Evolutionary conservation across 2,888 invertebrate species (phyloP).

Genomic region (Augiades crinisus): DNA sequence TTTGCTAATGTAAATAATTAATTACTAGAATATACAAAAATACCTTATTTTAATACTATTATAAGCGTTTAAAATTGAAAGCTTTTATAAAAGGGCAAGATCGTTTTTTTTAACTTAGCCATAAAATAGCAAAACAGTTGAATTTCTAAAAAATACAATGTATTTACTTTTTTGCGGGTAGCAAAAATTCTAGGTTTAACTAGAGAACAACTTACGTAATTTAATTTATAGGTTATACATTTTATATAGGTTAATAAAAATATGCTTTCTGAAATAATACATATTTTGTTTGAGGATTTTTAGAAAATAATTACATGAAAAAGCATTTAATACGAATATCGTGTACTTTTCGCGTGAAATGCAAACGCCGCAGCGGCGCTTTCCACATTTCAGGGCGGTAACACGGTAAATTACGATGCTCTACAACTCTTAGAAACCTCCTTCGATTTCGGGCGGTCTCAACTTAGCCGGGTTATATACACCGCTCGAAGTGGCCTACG

Average conservation of each 20-base stretch:
- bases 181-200: too few species aligned
- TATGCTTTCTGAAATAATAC: neutral
- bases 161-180: too few species aligned
- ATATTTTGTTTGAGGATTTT: neutral
- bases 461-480: conserved; percentile 51
- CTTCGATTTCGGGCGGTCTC: conserved; percentile 33
- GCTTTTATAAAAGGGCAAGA: too few species aligned
- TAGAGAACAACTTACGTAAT: neutral
- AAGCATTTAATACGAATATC: neutral
- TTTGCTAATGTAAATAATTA: too few species aligned
- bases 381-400: conserved; percentile 35
- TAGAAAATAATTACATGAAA: neutral
- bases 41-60: too few species aligned
- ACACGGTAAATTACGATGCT: conserved; percentile 34
- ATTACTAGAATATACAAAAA: too few species aligned
- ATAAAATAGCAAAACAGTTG: too few species aligned
- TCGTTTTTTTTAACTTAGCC: too few species aligned
- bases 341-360: conserved; percentile 3
- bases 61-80: too few species aligned
- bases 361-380: conserved; percentile 11
- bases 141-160: too few species aligned
- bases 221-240: neutral
- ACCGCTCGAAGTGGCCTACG: conserved; percentile 72
- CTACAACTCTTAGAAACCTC: conserved; percentile 2
- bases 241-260: neutral